Evolutionary conservation across 2,797 vertebrate genomes (phyloP).

Genomic region (Phyllotis vaccarum): DNA sequence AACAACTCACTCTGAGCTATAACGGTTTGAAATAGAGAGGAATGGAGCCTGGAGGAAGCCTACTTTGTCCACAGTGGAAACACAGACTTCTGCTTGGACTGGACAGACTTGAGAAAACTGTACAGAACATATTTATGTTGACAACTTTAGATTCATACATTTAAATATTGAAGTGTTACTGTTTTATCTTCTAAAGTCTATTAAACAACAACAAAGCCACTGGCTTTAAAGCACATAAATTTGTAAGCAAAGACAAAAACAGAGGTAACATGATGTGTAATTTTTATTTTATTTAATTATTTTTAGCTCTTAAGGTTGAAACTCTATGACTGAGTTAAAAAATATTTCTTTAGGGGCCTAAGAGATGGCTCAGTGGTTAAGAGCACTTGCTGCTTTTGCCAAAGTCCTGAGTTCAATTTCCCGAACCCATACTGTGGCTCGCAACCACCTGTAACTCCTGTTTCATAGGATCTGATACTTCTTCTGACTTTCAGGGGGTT

Average conservation of each 20-base stretch:
- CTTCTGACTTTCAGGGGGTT: neutral
- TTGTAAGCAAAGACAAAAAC: constrained; percentile 35
- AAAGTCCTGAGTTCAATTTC: neutral
- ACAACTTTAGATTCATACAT: neutral
- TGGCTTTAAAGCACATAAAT: constrained; percentile 6
- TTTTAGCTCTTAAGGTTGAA: neutral
- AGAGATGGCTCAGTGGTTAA: neutral
- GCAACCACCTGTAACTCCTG: neutral
- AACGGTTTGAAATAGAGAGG: neutral
- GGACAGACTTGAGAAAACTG: neutral
- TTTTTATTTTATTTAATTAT: neutral
- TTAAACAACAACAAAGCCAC: neutral
- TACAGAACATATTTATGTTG: neutral
- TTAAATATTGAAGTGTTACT: neutral
- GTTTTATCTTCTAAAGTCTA: constrained; percentile 29
- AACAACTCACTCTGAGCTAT: neutral
- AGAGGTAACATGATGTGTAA: neutral
- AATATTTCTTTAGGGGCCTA: neutral
- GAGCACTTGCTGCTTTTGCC: neutral
- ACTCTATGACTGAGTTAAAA: neutral
- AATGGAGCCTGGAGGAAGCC: neutral
- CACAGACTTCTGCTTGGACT: fast-evolving
- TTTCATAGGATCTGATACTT: neutral
- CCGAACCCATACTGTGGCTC: neutral
- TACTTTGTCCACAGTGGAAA: neutral